phyloP scores from a whole-genome alignment of 2,113 vertebrate species.

The Vidua chalybeata region DNA sequence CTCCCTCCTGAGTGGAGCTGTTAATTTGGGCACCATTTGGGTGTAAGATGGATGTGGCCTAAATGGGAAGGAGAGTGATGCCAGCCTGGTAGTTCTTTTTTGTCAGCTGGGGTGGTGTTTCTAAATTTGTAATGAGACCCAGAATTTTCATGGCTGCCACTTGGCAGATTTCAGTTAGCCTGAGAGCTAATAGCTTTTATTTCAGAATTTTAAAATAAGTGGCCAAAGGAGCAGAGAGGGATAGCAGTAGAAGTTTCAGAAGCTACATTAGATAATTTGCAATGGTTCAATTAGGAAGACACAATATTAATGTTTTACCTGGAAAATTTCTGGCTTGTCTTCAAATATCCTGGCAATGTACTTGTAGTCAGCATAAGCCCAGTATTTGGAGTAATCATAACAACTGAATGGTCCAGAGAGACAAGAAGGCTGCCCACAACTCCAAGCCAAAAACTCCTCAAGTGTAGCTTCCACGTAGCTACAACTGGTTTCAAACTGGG shows the following conservation, averaged over 20 bases:
- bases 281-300: neutral
- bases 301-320: slow-evolving; percentile 79
- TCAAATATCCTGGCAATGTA: slow-evolving; percentile 87
- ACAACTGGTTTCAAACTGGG: slow-evolving; percentile 93
- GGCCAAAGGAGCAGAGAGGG: neutral
- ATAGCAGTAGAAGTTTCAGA: neutral
- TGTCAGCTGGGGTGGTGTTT: neutral
- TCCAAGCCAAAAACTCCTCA: slow-evolving; percentile 87
- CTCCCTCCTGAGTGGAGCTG: neutral
- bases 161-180: neutral
- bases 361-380: slow-evolving; percentile 98
- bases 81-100: neutral
- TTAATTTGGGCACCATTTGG: neutral
- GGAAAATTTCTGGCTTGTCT: slow-evolving; percentile 83
- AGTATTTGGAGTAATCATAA: slow-evolving; percentile 81
- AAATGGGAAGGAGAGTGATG: neutral
- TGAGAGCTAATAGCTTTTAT: neutral
- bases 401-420: slow-evolving; percentile 78
- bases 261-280: neutral
- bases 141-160: neutral
- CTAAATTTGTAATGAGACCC: neutral
- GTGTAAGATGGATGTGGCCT: neutral
- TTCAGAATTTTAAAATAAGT: neutral
- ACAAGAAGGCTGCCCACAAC: slow-evolving; percentile 34
- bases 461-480: slow-evolving; percentile 83